A percentile compares a stretch with the other conserved stretches of the same genome.
phyloP scores from a whole-genome alignment of 2,113 vertebrate species.

The Ardeotis arabs region DNA sequence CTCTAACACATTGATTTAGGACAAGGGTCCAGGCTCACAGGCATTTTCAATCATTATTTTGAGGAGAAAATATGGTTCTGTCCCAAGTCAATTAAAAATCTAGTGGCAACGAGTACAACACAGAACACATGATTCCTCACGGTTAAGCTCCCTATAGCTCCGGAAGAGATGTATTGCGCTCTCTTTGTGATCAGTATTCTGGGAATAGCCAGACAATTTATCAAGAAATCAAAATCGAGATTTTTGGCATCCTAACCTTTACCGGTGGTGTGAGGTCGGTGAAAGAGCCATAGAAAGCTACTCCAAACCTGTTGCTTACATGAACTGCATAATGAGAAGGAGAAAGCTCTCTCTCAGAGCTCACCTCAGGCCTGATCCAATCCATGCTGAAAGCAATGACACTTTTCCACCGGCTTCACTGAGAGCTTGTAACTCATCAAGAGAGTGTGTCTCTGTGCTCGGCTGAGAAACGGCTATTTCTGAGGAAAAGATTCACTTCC shows the following conservation, averaged over 20 bases:
- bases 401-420: background rate
- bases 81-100: background rate
- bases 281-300: conserved; percentile 25
- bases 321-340: background rate
- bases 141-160: background rate
- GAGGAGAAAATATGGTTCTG: background rate
- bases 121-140: background rate
- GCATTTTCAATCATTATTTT: background rate
- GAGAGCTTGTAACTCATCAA: background rate
- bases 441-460: background rate
- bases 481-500: background rate
- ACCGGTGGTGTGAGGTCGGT: background rate
- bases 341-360: background rate
- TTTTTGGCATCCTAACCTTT: conserved; percentile 12
- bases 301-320: background rate
- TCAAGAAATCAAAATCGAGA: conserved; percentile 8
- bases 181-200: conserved; percentile 2
- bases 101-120: background rate
- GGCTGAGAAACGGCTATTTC: background rate
- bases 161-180: background rate
- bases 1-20: background rate
- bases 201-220: background rate
- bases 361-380: background rate
- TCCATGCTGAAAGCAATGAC: background rate
- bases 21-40: background rate